Base-by-base conservation (phyloP, 2,888 invertebrate species). In the Archips xylosteana region DNA sequence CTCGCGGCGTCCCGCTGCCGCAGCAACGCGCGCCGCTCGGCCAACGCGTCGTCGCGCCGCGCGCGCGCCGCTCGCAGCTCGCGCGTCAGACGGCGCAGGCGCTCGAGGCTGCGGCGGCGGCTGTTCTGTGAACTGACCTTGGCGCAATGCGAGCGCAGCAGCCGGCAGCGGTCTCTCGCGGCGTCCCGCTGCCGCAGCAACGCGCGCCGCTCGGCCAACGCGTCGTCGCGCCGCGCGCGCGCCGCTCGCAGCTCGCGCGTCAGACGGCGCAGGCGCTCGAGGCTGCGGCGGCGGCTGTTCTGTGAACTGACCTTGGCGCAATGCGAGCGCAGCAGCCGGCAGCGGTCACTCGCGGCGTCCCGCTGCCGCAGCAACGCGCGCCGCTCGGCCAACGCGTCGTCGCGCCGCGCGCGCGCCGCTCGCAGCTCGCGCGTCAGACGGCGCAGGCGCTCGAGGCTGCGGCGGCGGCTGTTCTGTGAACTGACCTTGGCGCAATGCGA, bases 381-480 rank as follows among this genome's bases (percentile, higher is more conserved):
- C 0, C 93, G 75, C 75, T 92, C 93, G 0, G 85, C 77, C 0
- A 89, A 66, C 1, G 90, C 92, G 78, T 89, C 90, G 63, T 85
- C 85, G 0, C 91, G 76, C 15, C 90, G 88, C 3, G 90, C 90
- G 0, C 91, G 80, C 9, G 92, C 91, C 0, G 88, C 91, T 0
- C 92, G 84, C 3, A 94, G 75, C 76, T 94, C 94, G 4, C 91
- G 86, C 12, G 92, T 87, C 34, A 94, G 75, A 0, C 91, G 86
- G 0, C 93, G 83, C 0, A 94, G 78, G 72, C 94, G 92, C 71
- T 94, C 94, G 57, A 93, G 87, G 57, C 89, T 92, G 2, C 94
- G 90, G 0, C 92, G 87, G 0, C 94, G 86, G 68, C 93, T 93
- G 84, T 94, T 94, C 74, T 94, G 94, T 0, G 94, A 94, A n/a